Conservation (phyloP, 2,888 invertebrate genomes). For the Oithona nana region DNA sequence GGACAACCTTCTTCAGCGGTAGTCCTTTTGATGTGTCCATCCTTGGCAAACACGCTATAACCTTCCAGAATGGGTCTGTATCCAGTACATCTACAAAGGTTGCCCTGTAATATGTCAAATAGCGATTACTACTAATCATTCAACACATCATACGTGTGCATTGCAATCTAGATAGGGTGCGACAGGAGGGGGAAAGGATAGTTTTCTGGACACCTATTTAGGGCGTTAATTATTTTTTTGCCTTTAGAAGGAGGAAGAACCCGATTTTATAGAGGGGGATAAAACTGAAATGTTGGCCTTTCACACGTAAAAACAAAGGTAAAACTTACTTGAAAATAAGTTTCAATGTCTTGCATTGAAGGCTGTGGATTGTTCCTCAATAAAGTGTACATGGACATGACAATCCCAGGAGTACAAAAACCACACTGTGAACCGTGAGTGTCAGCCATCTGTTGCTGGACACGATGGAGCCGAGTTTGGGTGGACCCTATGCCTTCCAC, state of each 20-base stretch:
- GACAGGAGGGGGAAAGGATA: too few species aligned
- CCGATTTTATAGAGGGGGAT: too few species aligned
- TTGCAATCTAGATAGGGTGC: too few species aligned
- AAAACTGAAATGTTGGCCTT: too few species aligned
- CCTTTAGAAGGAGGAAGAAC: too few species aligned
- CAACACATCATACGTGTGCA: too few species aligned
- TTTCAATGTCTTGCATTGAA: conserved; percentile 43
- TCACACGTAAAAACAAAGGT: too few species aligned
- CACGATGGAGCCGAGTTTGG: conserved; percentile 23
- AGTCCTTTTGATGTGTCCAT: conserved; percentile 11
- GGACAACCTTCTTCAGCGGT: too few species aligned
- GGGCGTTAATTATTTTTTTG: too few species aligned
- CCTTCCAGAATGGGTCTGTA: conserved; percentile 84
- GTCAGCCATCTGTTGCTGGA: conserved; percentile 45
- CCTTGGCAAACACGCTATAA: conserved; percentile 46
- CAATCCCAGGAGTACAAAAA: conserved; percentile 84
- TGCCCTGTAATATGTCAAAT: conserved; percentile 31
- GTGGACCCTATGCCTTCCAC: conserved; percentile 81
- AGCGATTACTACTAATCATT: too few species aligned
- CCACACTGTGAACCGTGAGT: conserved; percentile 87
- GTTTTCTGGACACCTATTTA: too few species aligned
- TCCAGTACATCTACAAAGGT: conserved; percentile 77
- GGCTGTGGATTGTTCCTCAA: conserved; percentile 51
- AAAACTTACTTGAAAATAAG: conserved; percentile 16
- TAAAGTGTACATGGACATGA: conserved; percentile 88